Evolutionary conservation across 2,797 vertebrate species (phyloP).

Genomic region (Hippocampus kuda): DNA sequence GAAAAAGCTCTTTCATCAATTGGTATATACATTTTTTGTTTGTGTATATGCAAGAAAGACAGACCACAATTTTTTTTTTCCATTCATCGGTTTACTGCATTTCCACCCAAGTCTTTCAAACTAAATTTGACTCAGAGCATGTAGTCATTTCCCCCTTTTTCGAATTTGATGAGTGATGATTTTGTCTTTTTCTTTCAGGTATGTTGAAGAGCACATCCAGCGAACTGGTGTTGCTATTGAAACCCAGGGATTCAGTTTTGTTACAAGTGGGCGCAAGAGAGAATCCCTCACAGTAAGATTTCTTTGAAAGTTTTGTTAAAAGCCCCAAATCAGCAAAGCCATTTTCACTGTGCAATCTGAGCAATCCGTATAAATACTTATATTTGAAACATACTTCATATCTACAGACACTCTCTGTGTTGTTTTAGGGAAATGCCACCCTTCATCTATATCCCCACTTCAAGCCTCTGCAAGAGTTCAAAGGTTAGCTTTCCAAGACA

Average conservation of each 20-base stretch:
- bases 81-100: not conserved
- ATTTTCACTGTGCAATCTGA: not conserved
- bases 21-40: constrained; percentile 58
- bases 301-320: not conserved
- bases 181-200: constrained; percentile 56
- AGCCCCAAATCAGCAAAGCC: not conserved
- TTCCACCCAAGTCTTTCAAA: not conserved
- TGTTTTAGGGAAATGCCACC: constrained; percentile 74
- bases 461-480: constrained; percentile 74
- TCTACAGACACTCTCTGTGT: not conserved
- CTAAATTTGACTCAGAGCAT: not conserved
- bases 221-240: constrained; percentile 79
- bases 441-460: constrained; percentile 83
- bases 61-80: not conserved
- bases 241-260: constrained; percentile 78
- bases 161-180: not conserved
- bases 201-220: constrained; percentile 80
- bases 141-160: not conserved
- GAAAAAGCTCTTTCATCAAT: constrained; percentile 83
- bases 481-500: constrained; percentile 59
- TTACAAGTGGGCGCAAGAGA: constrained; percentile 77
- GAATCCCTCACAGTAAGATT: constrained; percentile 75
- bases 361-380: not conserved
- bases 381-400: not conserved
- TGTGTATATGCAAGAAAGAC: not conserved